Percentiles rank a stretch among this genome's conserved stretches.
Conservation (phyloP, 2,113 vertebrate genomes). For the Carollia perspicillata region DNA sequence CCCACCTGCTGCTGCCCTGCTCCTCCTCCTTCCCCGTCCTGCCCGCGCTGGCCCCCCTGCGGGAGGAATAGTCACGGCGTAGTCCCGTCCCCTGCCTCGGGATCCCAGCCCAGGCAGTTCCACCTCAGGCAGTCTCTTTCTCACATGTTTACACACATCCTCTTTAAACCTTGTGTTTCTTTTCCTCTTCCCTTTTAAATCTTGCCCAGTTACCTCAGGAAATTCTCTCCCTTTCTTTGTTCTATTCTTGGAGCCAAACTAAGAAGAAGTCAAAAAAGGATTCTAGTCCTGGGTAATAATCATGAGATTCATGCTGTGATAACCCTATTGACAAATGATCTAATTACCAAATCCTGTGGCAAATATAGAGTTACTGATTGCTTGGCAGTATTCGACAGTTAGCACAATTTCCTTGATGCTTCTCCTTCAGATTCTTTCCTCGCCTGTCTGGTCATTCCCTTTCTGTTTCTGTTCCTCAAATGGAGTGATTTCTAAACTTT, state of each 20-base stretch:
- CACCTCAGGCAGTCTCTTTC: conserved; percentile 49
- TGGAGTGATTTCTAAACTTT: not conserved
- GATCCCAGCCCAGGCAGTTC: not conserved
- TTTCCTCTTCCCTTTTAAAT: conserved; percentile 65
- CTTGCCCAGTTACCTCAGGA: conserved; percentile 70
- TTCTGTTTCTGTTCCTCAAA: not conserved
- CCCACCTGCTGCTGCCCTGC: not conserved
- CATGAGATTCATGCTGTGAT: conserved; percentile 50
- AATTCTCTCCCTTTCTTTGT: conserved; percentile 64
- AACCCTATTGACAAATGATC: conserved; percentile 57
- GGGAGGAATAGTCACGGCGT: not conserved
- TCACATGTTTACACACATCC: conserved; percentile 47
- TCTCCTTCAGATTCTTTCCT: not conserved
- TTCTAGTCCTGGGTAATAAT: conserved; percentile 31
- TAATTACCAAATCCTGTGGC: conserved; percentile 31
- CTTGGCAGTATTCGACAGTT: not conserved
- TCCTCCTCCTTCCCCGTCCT: not conserved
- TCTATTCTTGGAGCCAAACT: conserved; percentile 59
- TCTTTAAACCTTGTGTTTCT: conserved; percentile 51
- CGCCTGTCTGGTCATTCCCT: not conserved
- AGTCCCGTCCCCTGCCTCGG: not conserved
- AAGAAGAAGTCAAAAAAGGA: not conserved
- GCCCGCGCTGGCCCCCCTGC: not conserved
- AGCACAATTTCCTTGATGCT: not conserved
- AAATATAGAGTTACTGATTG: not conserved